Conservation (phyloP, 2,797 vertebrate species). For the Hephaestus fuliginosus region DNA sequence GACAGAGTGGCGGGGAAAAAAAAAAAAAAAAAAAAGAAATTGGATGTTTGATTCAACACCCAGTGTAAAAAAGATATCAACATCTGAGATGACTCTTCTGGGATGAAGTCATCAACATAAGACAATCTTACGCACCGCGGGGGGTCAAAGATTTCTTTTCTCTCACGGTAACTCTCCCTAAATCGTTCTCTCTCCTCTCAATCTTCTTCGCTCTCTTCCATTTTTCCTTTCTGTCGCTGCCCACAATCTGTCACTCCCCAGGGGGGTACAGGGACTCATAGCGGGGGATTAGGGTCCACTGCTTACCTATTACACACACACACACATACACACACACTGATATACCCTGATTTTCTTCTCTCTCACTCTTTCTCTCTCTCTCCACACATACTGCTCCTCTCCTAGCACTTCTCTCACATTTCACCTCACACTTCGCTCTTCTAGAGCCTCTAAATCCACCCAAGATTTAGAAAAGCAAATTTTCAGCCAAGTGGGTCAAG, state of each 20-base stretch:
- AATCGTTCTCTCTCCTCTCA: constrained; percentile 59
- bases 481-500: constrained; percentile 65
- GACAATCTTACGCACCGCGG: constrained; percentile 58
- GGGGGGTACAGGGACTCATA: constrained; percentile 54
- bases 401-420: constrained; percentile 43
- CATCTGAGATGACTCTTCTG: constrained; percentile 50
- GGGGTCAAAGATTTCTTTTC: constrained; percentile 56
- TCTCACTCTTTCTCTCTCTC: not conserved
- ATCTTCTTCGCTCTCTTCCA: constrained; percentile 49
- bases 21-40: constrained; percentile 25
- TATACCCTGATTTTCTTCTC: constrained; percentile 29
- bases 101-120: constrained; percentile 69
- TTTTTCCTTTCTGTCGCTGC: constrained; percentile 55
- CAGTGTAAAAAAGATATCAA: constrained; percentile 38
- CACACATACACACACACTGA: constrained; percentile 8
- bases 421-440: constrained; percentile 37
- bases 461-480: constrained; percentile 45
- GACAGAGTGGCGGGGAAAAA: constrained; percentile 22
- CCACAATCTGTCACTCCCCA: constrained; percentile 72
- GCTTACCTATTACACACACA: constrained; percentile 52
- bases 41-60: constrained; percentile 40
- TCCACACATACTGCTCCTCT: constrained; percentile 25
- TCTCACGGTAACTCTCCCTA: constrained; percentile 54
- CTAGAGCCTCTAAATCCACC: constrained; percentile 39
- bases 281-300: constrained; percentile 55